Evolutionary conservation across 2,888 invertebrate genomes (phyloP).

Genomic region (Ophonus ardosiacus): DNA sequence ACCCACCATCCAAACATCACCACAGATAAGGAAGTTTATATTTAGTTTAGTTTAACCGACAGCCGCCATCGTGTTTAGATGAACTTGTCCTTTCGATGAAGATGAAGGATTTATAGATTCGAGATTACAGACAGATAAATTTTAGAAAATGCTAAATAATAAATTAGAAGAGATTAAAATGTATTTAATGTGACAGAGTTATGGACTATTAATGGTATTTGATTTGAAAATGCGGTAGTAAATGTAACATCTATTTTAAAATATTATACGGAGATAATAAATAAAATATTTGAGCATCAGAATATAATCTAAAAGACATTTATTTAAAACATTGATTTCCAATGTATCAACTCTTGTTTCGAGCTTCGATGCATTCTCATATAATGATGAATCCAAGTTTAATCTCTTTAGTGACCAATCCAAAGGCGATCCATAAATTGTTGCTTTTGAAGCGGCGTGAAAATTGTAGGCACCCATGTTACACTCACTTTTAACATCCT

Average conservation of each 20-base stretch:
- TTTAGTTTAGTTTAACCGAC: not conserved
- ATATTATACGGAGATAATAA: not conserved
- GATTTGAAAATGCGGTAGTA: not conserved
- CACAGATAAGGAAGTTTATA: constrained; percentile 54
- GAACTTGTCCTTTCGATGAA: not conserved
- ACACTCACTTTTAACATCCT: too few species aligned
- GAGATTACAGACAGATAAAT: not conserved
- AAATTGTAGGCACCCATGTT: too few species aligned
- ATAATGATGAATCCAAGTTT: too few species aligned
- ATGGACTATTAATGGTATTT: not conserved
- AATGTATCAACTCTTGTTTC: too few species aligned
- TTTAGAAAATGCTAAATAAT: not conserved
- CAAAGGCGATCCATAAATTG: too few species aligned
- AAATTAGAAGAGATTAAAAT: not conserved
- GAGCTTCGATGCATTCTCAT: too few species aligned
- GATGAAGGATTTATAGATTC: not conserved
- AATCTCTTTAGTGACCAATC: too few species aligned
- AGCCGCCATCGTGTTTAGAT: not conserved
- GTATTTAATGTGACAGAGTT: not conserved
- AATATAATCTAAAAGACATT: not conserved
- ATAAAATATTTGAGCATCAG: not conserved
- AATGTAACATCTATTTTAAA: not conserved
- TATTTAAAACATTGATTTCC: too few species aligned
- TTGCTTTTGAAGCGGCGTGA: too few species aligned
- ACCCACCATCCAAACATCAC: not conserved